A percentile compares a stretch with the other conserved stretches of the same genome.
Evolutionary conservation across 92 coral and sea anemone genomes (phyloP).

Genomic region (Anthopleura xanthogrammica): DNA sequence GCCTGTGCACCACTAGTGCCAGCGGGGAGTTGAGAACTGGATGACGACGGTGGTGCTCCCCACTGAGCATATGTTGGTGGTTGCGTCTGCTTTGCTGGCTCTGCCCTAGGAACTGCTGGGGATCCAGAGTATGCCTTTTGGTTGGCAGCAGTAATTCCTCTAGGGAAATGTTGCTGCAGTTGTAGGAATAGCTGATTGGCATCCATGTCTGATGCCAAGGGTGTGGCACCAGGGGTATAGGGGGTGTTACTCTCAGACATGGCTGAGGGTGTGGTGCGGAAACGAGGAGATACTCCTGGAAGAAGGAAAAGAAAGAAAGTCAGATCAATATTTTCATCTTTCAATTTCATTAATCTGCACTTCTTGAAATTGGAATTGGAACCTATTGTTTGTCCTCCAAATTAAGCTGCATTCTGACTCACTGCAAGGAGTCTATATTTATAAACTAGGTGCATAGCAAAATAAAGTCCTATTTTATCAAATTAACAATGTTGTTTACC

Average conservation of each 20-base stretch:
- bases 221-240: slow-evolving; percentile 95
- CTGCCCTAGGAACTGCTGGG: slow-evolving; percentile 68
- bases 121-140: slow-evolving; percentile 77
- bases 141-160: slow-evolving; percentile 65
- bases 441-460: too few species aligned
- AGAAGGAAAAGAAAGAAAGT: background rate
- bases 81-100: slow-evolving; percentile 56
- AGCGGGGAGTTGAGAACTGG: slow-evolving; percentile 37
- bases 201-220: slow-evolving; percentile 81
- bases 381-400: too few species aligned
- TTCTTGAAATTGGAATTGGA: background rate
- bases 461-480: background rate
- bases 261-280: slow-evolving; percentile 63
- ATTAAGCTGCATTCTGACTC: too few species aligned
- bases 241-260: slow-evolving; percentile 96
- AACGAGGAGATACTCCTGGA: slow-evolving; percentile 83
- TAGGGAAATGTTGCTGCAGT: slow-evolving; percentile 85
- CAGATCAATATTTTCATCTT: too few species aligned
- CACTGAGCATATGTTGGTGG: slow-evolving; percentile 31
- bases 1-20: slow-evolving; percentile 34
- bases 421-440: too few species aligned
- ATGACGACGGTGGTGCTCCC: slow-evolving; percentile 9
- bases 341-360: background rate
- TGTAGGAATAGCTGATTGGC: slow-evolving; percentile 86
- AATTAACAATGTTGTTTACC: slow-evolving; percentile 39